Evolutionary conservation across 1,140 invertebrate species (phyloP), one percentile per base, ranked within the genome.

Genomic region (Papilio dardanus): DNA sequence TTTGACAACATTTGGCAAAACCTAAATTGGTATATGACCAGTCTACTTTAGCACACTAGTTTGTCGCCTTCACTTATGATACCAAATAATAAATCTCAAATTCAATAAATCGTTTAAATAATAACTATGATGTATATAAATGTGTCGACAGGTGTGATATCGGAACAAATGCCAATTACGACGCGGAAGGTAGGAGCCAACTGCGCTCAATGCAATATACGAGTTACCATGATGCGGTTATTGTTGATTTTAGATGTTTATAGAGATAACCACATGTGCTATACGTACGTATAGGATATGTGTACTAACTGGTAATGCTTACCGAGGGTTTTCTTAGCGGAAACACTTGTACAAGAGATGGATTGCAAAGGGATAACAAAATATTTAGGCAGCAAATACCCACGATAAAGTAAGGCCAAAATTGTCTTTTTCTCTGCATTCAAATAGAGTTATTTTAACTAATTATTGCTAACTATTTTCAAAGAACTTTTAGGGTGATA

Each of bases 91-190:
- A 67, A 67, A 67, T 35, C 30, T 35, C 31, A n/a, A n/a, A n/a
- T n/a, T n/a, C n/a, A 35, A 67, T 67, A 16, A 0, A 67, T 67
- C 16, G 35, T 19, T 7, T 21, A 33, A 67, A 67, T 67, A 33
- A 67, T 62, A 62, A 62, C 54, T 7, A 62, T 21, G 3, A 14
- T 28, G 24, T 3, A 62, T 69, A 69, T 69, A 69, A 69, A 37
- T 69, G 67, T 40, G 19, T 24, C n/a, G 42, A 69, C 67, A 69
- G 67, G 67, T 69, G 67, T 14, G n/a, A n/a, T 2, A 12, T 42
- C 4, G 10, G 35, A 28, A 40, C 19, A 40, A 40, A 69, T 35
- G 67, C 33, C 67, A 69, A 69, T 69, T 69, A 69, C 67, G 67
- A 21, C 5, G 31, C 67, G 67, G 67, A 69, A 69, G 21, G 19